Evolutionary conservation across 2,888 invertebrate species (phyloP).

Genomic region (Masnerella sp.): DNA sequence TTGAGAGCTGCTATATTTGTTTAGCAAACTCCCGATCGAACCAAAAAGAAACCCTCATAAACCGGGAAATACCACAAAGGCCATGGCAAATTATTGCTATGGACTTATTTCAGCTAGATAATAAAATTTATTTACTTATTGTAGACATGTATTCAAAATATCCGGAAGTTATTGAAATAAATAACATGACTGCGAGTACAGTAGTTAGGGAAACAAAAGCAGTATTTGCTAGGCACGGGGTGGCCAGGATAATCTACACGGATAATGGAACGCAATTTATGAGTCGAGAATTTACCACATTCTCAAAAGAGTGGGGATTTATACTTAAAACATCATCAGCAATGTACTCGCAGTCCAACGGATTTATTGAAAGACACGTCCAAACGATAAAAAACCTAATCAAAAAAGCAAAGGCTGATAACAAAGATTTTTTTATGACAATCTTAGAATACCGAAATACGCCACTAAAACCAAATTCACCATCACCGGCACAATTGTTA

Average conservation of each 20-base stretch:
- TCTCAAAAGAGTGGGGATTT: constrained; percentile 28
- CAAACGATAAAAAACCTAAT: constrained; percentile 58
- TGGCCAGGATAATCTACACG: constrained; percentile 52
- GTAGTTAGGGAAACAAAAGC: constrained; percentile 60
- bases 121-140: constrained; percentile 59
- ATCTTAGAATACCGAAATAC: constrained; percentile 59
- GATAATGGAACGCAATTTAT: constrained; percentile 55
- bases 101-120: constrained; percentile 61
- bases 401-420: constrained; percentile 44
- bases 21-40: constrained; percentile 44
- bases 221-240: constrained; percentile 61
- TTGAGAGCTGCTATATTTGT: constrained; percentile 57
- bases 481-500: constrained; percentile 49
- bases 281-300: constrained; percentile 17
- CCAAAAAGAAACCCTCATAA: constrained; percentile 60
- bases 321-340: constrained; percentile 31
- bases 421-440: constrained; percentile 36
- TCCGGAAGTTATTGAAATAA: constrained; percentile 60
- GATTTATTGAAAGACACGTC: constrained; percentile 51
- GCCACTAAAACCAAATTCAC: constrained; percentile 33
- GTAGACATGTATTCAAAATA: constrained; percentile 64
- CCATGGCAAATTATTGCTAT: constrained; percentile 62
- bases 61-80: constrained; percentile 47
- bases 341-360: constrained; percentile 24
- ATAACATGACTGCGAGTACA: constrained; percentile 50